A percentile compares a stretch with the other conserved stretches of the same genome.
Conservation (phyloP, 1,140 invertebrate genomes). For the Drosophila ironensis region DNA sequence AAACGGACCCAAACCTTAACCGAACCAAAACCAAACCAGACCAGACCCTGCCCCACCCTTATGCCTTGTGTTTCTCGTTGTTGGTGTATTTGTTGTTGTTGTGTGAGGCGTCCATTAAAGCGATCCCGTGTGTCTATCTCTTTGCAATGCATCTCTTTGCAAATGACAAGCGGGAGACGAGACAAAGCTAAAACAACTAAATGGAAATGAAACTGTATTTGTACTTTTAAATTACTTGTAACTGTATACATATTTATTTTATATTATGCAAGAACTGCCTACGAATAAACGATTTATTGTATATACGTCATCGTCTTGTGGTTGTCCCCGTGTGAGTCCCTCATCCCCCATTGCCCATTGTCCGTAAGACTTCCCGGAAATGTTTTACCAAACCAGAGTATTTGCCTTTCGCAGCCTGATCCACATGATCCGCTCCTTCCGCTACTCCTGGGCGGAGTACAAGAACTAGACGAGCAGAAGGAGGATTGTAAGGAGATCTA, state of each 20-base stretch:
- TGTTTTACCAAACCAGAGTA: conserved; percentile 60
- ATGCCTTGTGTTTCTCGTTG: conserved; percentile 34
- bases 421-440: conserved; percentile 69
- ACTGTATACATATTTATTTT: conserved; percentile 79
- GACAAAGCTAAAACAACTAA: conserved; percentile 49
- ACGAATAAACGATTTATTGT: conserved; percentile 78
- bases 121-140: conserved; percentile 36
- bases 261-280: conserved; percentile 80
- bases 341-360: neutral
- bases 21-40: neutral
- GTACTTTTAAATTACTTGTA: conserved; percentile 80
- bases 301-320: conserved; percentile 45
- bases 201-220: conserved; percentile 77
- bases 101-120: conserved; percentile 17
- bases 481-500: neutral
- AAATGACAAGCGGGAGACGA: conserved; percentile 21
- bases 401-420: conserved; percentile 63
- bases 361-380: conserved; percentile 3
- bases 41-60: neutral
- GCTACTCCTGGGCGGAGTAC: conserved; percentile 67
- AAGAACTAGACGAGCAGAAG: conserved; percentile 65
- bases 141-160: no score
- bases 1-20: neutral
- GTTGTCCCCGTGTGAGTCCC: conserved; percentile 11
- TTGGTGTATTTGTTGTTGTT: conserved; percentile 22